Evolutionary conservation across 2,797 vertebrate genomes (phyloP).

Genomic region (Falco berigora): DNA sequence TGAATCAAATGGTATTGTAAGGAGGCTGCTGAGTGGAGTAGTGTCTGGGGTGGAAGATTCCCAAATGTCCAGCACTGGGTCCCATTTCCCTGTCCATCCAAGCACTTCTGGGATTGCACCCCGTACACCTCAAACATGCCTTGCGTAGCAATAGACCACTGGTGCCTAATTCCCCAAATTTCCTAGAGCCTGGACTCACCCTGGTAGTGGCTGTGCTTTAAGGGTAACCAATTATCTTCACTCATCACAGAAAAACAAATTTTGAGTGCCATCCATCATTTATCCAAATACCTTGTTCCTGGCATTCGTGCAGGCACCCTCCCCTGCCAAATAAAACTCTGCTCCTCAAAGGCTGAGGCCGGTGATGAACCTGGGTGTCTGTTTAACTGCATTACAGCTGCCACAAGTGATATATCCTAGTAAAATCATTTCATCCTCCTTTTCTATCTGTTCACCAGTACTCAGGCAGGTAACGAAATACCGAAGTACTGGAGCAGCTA

Average conservation of each 20-base stretch:
- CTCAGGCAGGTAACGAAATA: not conserved
- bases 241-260: not conserved
- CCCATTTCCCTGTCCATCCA: accelerated
- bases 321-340: not conserved
- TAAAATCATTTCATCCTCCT: not conserved
- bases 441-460: not conserved
- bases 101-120: accelerated
- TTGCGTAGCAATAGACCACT: not conserved
- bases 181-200: not conserved
- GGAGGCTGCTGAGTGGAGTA: not conserved
- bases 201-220: not conserved
- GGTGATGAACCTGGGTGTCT: not conserved
- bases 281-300: not conserved
- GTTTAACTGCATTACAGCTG: not conserved
- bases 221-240: not conserved
- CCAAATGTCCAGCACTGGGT: not conserved
- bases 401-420: not conserved
- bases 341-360: not conserved
- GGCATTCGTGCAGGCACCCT: not conserved
- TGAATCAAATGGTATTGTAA: not conserved
- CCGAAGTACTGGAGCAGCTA: not conserved
- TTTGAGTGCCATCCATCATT: not conserved
- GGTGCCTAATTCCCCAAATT: not conserved
- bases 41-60: not conserved
- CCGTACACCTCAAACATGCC: not conserved